Conservation (phyloP, 2,888 invertebrate genomes). For the Monochamus alternatus region DNA sequence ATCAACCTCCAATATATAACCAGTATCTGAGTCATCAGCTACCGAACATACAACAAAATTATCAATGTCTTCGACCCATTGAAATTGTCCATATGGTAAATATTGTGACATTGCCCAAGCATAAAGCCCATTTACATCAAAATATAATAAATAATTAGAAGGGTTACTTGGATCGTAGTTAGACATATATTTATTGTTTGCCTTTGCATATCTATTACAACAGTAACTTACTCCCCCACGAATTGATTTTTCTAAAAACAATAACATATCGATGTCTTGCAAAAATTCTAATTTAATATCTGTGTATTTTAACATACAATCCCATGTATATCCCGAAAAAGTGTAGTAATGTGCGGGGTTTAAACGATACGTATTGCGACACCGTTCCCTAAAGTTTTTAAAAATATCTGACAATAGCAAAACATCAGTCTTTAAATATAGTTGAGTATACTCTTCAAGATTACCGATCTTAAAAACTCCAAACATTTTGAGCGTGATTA, state of each 20-base stretch:
- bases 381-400: conserved; percentile 15
- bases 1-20: too few relatives aligned
- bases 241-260: conserved; percentile 37
- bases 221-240: conserved; percentile 29
- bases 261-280: conserved; percentile 38
- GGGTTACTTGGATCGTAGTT: conserved; percentile 56
- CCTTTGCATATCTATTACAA: conserved; percentile 17
- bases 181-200: conserved; percentile 61
- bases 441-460: too few relatives aligned
- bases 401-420: conserved; percentile 28
- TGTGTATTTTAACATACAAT: conserved; percentile 23
- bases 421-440: conserved; percentile 32
- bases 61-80: conserved; percentile 23
- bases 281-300: conserved; percentile 34
- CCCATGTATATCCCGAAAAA: conserved; percentile 39
- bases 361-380: conserved; percentile 22
- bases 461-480: too few relatives aligned
- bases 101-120: conserved; percentile 16
- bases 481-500: too few relatives aligned
- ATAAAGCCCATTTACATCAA: conserved; percentile 48
- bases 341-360: conserved; percentile 30
- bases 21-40: conserved; percentile 8
- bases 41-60: conserved; percentile 12
- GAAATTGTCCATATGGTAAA: conserved; percentile 1
- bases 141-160: conserved; percentile 53